Evolutionary conservation across 2,797 vertebrate genomes (phyloP).

Genomic region (Pseudochirops cupreus): DNA sequence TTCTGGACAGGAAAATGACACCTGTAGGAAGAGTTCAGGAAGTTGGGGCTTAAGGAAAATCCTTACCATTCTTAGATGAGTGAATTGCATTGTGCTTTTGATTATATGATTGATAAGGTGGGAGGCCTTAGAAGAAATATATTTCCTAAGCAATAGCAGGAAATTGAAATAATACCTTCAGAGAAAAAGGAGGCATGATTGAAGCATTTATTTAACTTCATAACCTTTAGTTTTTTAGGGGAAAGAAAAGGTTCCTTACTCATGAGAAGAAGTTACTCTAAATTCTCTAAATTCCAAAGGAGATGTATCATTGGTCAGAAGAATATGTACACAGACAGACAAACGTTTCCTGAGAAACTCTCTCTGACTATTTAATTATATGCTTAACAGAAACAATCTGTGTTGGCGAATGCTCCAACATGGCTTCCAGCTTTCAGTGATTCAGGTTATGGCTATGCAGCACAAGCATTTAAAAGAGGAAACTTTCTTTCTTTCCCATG

Average conservation of each 20-base stretch:
- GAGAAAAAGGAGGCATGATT: neutral
- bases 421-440: neutral
- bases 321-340: neutral
- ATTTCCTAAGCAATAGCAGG: neutral
- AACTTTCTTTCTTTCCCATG: neutral
- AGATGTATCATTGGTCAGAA: neutral
- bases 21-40: neutral
- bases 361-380: neutral
- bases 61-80: neutral
- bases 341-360: neutral
- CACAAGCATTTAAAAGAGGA: neutral
- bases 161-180: neutral
- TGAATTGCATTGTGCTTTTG: neutral
- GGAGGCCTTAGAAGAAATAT: neutral
- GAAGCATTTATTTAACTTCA: neutral
- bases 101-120: neutral
- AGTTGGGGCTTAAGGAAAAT: neutral
- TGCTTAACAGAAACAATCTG: neutral
- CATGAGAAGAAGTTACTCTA: neutral
- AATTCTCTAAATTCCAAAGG: neutral
- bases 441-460: neutral
- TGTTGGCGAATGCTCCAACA: neutral
- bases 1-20: neutral
- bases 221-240: neutral
- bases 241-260: neutral